Evolutionary conservation across 2,888 invertebrate species (phyloP), one percentile per base, ranked within the genome.

Genomic region (Spodoptera exigua): DNA sequence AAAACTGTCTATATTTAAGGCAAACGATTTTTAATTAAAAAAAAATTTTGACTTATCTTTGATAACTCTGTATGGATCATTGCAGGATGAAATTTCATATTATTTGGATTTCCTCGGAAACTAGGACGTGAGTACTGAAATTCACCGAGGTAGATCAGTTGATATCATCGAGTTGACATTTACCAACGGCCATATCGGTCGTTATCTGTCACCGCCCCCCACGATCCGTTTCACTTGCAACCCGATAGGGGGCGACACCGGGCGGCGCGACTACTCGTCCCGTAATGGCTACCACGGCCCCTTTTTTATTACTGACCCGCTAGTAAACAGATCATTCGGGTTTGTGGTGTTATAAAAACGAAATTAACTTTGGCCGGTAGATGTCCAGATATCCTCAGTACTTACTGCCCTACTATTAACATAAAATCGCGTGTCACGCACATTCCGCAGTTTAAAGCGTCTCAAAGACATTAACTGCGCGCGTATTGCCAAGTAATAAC

Each of bases 271-370:
- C 89, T 89, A 89, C 90, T 91, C 89, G 85, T 87, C 84, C 82
- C 78, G 88, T 92, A 92, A 92, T 92, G 89, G 90, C 91, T 88
- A 90, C 91, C 89, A 87, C 92, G 89, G 90, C 91, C 93, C 91
- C 89, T 86, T 92, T 92, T 94, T 94, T 94, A 94, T 92, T 92
- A 93, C 93, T 92, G 91, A 90, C 91, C 93, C 93, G 93, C 93
- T 92, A 94, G 93, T 94, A 94, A 93, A 94, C 93, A 94, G 93
- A 93, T 93, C 93, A 93, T 94, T 93, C 92, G 90, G 92, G 91
- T 93, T 93, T 93, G 93, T 93, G 93, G 92, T 93, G 93, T 89
- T 93, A 93, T 94, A 94, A 94, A 94, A 94, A 93, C 91, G 89
- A 90, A 94, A 94, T 93, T 93, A 93, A 93, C 91, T 91, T 87